Percentiles rank a stretch among this genome's conserved stretches.
phyloP scores from a whole-genome alignment of 2,797 vertebrate species.

The Tangara arthus region DNA sequence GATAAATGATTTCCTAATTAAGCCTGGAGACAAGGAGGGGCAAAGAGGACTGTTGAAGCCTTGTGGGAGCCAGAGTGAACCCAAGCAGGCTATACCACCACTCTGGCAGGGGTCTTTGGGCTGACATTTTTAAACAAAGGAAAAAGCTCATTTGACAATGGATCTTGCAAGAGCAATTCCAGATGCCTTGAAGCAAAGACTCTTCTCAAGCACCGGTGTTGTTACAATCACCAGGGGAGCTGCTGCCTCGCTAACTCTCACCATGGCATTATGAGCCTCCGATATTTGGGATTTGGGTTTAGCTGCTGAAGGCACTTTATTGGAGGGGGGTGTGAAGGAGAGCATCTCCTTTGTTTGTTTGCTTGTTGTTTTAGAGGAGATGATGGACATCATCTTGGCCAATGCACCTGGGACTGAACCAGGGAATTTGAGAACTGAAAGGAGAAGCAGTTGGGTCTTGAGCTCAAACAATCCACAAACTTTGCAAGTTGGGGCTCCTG shows the following conservation, averaged over 20 bases:
- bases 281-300: constrained; percentile 40
- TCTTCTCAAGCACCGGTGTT: constrained; percentile 64
- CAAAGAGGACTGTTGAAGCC: constrained; percentile 49
- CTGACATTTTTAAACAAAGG: constrained; percentile 72
- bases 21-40: constrained; percentile 69
- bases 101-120: constrained; percentile 66
- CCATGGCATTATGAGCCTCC: constrained; percentile 30
- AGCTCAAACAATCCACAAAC: constrained; percentile 22
- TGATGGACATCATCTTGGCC: constrained; percentile 58
- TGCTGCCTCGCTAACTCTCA: constrained; percentile 55
- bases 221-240: constrained; percentile 61
- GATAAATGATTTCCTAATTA: constrained; percentile 71
- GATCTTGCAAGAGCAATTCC: constrained; percentile 67
- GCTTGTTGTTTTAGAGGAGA: constrained; percentile 38
- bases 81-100: constrained; percentile 63
- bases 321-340: constrained; percentile 35
- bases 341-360: constrained; percentile 61
- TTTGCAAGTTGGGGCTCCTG: background rate
- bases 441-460: constrained; percentile 33
- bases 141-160: constrained; percentile 65
- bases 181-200: constrained; percentile 57
- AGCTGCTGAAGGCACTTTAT: constrained; percentile 58
- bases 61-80: constrained; percentile 64
- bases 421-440: constrained; percentile 65
- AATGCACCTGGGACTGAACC: constrained; percentile 51